Percentiles rank a stretch among this genome's conserved stretches.
These are phyloP conservation scores for Drosophila nr. perissopoda DNA, from an alignment of 2,888 invertebrate species.

Conservation along the genomic window DNA sequence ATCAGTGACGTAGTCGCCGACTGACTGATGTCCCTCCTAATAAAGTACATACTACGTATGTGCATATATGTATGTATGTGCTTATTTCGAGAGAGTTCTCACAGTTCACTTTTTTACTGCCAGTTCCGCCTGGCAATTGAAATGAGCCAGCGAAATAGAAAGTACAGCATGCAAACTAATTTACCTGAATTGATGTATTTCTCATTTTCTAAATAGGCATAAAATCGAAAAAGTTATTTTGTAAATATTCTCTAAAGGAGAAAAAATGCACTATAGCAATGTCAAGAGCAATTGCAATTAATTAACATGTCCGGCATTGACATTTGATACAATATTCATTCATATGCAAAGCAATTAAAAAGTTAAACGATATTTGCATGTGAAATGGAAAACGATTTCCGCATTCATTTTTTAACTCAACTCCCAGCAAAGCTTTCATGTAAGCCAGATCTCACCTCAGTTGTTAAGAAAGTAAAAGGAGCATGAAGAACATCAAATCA, in stretches of 20 bases:
- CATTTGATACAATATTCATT: constrained; percentile 53
- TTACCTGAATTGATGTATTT: background rate
- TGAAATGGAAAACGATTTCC: constrained; percentile 35
- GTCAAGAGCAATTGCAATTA: constrained; percentile 67
- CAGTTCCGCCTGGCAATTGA: constrained; percentile 54
- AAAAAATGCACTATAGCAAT: constrained; percentile 42
- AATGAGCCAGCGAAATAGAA: constrained; percentile 56
- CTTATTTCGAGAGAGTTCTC: constrained; percentile 25
- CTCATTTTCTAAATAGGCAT: background rate
- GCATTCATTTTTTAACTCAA: constrained; percentile 10
- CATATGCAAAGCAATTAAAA: constrained; percentile 43
- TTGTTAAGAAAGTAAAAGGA: background rate
- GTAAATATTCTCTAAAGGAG: constrained; percentile 2
- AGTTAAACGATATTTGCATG: constrained; percentile 18
- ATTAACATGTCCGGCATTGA: constrained; percentile 52
- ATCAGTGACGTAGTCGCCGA: constrained; percentile 70
- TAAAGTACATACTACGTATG: constrained; percentile 7
- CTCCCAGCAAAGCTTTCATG: background rate
- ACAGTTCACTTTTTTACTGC: constrained; percentile 11
- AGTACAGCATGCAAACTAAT: constrained; percentile 31
- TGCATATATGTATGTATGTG: background rate
- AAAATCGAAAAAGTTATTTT: background rate
- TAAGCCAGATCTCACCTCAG: background rate
- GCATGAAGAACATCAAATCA: background rate
- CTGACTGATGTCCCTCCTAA: constrained; percentile 7